These are phyloP conservation scores for Gastracanthus pulcherrimus DNA, from an alignment of 2,888 invertebrate genomes.

Conservation along the genomic window DNA sequence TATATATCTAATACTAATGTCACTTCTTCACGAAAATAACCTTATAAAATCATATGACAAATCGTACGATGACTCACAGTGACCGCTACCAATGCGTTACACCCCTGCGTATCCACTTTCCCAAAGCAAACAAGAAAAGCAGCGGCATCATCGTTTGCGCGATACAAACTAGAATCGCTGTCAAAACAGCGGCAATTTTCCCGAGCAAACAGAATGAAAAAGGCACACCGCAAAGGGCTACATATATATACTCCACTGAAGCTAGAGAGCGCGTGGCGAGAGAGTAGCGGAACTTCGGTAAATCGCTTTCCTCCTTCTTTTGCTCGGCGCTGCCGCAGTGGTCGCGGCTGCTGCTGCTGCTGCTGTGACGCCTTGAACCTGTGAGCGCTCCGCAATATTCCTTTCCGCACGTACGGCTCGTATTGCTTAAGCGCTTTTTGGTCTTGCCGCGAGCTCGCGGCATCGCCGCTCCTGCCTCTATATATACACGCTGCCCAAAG, in stretches of 20 bases:
- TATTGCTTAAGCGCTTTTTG: conserved; percentile 69
- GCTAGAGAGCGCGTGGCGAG: neutral
- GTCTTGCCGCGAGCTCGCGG: conserved; percentile 65
- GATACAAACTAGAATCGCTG: neutral
- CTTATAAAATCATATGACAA: too few species aligned
- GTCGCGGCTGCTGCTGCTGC: neutral
- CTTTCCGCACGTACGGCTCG: conserved; percentile 67
- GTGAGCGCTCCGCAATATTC: conserved; percentile 55
- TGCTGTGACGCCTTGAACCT: conserved; percentile 4
- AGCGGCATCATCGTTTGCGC: too few species aligned
- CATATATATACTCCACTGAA: neutral
- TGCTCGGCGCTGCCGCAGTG: neutral
- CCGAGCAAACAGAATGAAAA: conserved; percentile 13
- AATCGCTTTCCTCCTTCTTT: conserved; percentile 27
- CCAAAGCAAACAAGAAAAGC: too few species aligned
- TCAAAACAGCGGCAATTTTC: conserved; percentile 27
- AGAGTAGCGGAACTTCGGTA: neutral
- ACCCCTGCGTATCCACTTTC: too few species aligned
- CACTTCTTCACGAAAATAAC: too few species aligned
- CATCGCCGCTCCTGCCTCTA: neutral
- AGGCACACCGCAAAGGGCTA: neutral
- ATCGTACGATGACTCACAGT: too few species aligned
- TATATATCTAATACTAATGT: too few species aligned
- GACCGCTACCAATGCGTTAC: too few species aligned
- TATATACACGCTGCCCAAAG: conserved; percentile 4